Conservation (phyloP, 2,888 invertebrate genomes). For the Stramonita haemastoma region DNA sequence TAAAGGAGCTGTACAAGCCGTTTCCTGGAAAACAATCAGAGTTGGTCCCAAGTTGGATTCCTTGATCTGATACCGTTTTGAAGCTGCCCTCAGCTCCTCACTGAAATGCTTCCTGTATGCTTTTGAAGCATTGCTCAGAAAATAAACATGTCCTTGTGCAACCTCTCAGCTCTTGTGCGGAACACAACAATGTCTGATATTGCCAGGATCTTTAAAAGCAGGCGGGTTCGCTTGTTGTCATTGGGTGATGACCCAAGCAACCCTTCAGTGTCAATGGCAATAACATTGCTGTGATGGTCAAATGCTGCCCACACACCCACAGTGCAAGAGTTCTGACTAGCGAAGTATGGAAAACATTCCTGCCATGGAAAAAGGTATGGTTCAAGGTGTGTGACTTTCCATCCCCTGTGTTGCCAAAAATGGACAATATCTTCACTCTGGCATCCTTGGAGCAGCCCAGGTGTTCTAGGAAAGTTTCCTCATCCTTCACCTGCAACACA, state of each 20-base stretch:
- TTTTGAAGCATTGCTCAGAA: slow-evolving; percentile 88
- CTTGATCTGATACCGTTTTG: slow-evolving; percentile 78
- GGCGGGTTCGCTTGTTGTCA: slow-evolving; percentile 83
- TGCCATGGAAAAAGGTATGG: slow-evolving; percentile 84
- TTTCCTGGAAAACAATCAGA: slow-evolving; percentile 89
- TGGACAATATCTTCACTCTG: slow-evolving; percentile 86
- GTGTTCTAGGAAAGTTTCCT: slow-evolving; percentile 73
- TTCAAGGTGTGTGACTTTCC: slow-evolving; percentile 90
- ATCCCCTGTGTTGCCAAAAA: slow-evolving; percentile 91
- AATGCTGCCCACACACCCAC: slow-evolving; percentile 88
- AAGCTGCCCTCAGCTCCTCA: slow-evolving; percentile 75
- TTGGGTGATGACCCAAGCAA: slow-evolving; percentile 82
- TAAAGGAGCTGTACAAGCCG: slow-evolving; percentile 82
- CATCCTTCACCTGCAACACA: slow-evolving; percentile 68
- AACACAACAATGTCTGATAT: slow-evolving; percentile 89
- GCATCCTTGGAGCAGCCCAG: slow-evolving; percentile 72
- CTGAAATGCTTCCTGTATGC: slow-evolving; percentile 87
- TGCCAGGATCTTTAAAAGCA: slow-evolving; percentile 88
- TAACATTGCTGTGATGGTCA: slow-evolving; percentile 83
- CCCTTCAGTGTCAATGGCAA: slow-evolving; percentile 90
- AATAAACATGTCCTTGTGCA: slow-evolving; percentile 86
- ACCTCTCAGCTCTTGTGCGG: slow-evolving; percentile 85
- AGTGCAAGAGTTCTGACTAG: slow-evolving; percentile 85
- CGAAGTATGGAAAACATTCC: slow-evolving; percentile 84
- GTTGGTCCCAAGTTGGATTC: slow-evolving; percentile 84